Percentiles rank a stretch among this genome's conserved stretches.
phyloP scores from a whole-genome alignment of 2,113 vertebrate genomes.

The Beaufortia kweichowensis region DNA sequence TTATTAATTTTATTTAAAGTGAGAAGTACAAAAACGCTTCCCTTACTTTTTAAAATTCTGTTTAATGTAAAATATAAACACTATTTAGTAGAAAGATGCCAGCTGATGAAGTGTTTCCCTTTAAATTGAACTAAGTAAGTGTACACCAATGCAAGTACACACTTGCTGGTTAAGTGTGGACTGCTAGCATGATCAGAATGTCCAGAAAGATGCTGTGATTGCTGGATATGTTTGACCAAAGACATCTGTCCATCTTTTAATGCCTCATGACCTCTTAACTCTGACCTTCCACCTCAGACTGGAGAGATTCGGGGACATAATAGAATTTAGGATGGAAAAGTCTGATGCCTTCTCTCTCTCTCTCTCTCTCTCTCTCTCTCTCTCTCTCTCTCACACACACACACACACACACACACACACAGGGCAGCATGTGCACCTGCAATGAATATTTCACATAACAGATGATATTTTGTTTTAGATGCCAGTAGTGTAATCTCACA shows the following conservation, averaged over 20 bases:
- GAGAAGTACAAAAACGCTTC: no score
- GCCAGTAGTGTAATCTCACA: not conserved
- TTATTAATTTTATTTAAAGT: no score
- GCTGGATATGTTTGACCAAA: not conserved
- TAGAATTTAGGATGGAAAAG: not conserved
- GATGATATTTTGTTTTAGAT: not conserved
- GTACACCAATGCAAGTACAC: not conserved
- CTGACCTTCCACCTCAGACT: conserved; percentile 34
- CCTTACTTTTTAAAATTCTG: no score
- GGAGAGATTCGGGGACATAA: not conserved
- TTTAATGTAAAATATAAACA: no score
- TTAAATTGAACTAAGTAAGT: not conserved
- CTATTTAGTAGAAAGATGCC: no score
- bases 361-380: not conserved
- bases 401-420: no score
- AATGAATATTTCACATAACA: not conserved
- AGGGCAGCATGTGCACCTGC: not conserved
- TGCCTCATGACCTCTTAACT: conserved; percentile 27
- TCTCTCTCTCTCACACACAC: not conserved
- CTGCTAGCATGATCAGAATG: not conserved
- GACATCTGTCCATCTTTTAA: conserved; percentile 28
- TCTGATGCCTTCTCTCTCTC: not conserved
- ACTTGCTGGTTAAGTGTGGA: not conserved
- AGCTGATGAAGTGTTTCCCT: not conserved
- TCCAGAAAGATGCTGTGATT: not conserved